These are phyloP conservation scores for Toxonevra muliebris DNA, from an alignment of 2,888 invertebrate genomes.

Conservation along the genomic window DNA sequence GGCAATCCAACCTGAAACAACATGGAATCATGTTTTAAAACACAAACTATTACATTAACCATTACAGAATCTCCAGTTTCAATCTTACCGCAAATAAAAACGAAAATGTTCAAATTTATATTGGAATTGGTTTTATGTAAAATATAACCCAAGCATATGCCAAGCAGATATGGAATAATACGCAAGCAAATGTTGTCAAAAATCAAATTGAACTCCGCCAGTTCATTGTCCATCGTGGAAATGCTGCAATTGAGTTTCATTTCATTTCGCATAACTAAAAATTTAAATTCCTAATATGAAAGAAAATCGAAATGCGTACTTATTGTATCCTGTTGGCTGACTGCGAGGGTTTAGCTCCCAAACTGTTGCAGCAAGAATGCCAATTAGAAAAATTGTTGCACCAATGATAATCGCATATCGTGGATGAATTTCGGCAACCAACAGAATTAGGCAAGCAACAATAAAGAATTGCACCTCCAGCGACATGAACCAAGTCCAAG, in stretches of 20 bases:
- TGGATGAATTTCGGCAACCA: conserved; percentile 68
- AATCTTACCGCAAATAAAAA: conserved; percentile 46
- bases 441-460: conserved; percentile 72
- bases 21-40: not conserved
- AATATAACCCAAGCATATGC: conserved; percentile 78
- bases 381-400: conserved; percentile 62
- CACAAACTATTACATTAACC: too few relatives aligned
- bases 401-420: conserved; percentile 59
- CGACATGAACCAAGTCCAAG: conserved; percentile 83
- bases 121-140: conserved; percentile 72
- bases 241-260: conserved; percentile 3
- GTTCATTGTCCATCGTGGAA: conserved; percentile 53
- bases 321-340: not conserved
- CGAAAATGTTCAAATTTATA: conserved; percentile 45
- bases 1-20: conserved; percentile 50
- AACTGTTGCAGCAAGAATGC: conserved; percentile 67
- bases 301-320: not conserved
- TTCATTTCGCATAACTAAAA: not conserved
- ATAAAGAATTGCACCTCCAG: conserved; percentile 81
- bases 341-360: conserved; percentile 49
- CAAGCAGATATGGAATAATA: conserved; percentile 77
- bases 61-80: too few relatives aligned
- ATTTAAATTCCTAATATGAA: not conserved
- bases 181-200: conserved; percentile 81
- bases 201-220: conserved; percentile 72